A percentile compares a stretch with the other conserved stretches of the same genome.
These are phyloP conservation scores for Cavia porcellus DNA, from an alignment of 2,113 vertebrate genomes.

Conservation along the genomic window DNA sequence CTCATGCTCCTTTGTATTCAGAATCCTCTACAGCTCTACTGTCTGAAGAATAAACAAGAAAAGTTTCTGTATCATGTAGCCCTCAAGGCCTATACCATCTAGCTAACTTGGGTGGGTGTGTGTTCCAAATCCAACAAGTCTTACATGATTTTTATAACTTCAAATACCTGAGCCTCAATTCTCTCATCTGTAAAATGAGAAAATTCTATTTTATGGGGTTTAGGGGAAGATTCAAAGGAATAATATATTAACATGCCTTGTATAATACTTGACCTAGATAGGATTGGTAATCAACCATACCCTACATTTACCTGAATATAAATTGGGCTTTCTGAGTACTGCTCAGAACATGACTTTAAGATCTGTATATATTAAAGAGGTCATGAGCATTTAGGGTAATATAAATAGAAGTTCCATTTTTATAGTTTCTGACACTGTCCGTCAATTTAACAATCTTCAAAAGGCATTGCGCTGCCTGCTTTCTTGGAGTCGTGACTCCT, in stretches of 20 bases:
- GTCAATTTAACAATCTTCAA: neutral
- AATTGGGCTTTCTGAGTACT: neutral
- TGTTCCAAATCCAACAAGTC: neutral
- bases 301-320: neutral
- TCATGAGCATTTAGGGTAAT: neutral
- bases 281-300: neutral
- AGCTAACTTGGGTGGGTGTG: neutral
- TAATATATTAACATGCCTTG: neutral
- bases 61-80: neutral
- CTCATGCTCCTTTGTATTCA: neutral
- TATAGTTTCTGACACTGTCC: neutral
- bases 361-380: neutral
- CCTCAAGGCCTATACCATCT: neutral
- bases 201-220: neutral
- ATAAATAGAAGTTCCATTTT: neutral
- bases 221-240: neutral
- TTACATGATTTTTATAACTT: neutral
- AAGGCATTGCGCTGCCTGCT: neutral
- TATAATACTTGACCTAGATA: neutral
- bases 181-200: slow-evolving; percentile 4
- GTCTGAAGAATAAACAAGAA: neutral
- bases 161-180: neutral
- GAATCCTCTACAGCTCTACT: neutral
- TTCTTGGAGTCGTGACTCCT: neutral
- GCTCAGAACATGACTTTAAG: neutral